Base-by-base conservation (phyloP, 2,797 vertebrate genomes). In the Lutjanus argentimaculatus region DNA sequence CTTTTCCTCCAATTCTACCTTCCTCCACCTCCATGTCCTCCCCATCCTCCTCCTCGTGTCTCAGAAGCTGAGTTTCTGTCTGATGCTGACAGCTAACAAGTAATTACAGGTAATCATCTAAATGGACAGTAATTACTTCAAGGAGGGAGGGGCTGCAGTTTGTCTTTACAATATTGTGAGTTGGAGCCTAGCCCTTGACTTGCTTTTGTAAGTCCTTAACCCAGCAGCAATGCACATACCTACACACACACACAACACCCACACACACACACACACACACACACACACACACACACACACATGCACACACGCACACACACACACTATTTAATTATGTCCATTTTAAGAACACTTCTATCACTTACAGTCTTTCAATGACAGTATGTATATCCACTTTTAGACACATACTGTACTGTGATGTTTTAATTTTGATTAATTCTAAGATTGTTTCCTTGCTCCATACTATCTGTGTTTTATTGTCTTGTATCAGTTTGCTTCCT, bases 51-150 rank as follows among this genome's bases (percentile, higher is more conserved):
- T 81, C 85, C 59, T 87, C 68, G n/a, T 83, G 85, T 86, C 82
- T 88, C 77, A 67, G 49, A 72, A 76, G 48, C 75, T 30, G 88
- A 86, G 81, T 86, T 89, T 92, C 92, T 93, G 93, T 93, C 94
- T 94, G 94, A 95, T 88, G 92, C 95, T 95, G 95, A 96, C 96
- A 96, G 95, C 95, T 96, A 96, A 95, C 95, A 93, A 91, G 91
- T 94, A 96, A 96, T 95, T 96, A 96, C 94, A 94, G 95, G 93
- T 96, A 95, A 95, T 96, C 96, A 97, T 94, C 93, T 93, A 94
- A 95, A 95, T 95, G 94, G 96, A 94, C 93, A 95, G 95, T 96
- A 97, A 97, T 97, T 96, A 96, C 93, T 85, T 88, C 79, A 80
- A 92, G 93, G 85, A 84, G 64, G 86, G 84, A 65, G 85, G 82